phyloP scores from a whole-genome alignment of 2,113 vertebrate species.

The Catagonus wagneri region DNA sequence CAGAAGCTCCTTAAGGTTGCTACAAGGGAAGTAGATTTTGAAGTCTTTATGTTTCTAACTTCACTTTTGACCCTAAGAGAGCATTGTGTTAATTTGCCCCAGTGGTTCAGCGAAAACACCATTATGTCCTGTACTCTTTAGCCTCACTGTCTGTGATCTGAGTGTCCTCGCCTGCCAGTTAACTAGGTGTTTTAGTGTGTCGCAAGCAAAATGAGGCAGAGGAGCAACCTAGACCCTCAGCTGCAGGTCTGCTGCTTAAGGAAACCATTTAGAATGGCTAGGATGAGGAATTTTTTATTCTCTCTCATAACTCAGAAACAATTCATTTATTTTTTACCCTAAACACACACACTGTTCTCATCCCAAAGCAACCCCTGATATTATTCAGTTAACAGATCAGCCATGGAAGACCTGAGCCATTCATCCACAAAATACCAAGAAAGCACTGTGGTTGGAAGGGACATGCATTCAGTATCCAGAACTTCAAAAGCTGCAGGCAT shows the following conservation, averaged over 20 bases:
- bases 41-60: background rate
- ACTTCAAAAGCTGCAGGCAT: background rate
- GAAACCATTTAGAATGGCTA: background rate
- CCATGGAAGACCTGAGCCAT: background rate
- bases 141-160: background rate
- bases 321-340: background rate
- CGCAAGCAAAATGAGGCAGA: background rate
- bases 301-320: background rate
- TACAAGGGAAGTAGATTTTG: background rate
- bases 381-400: background rate
- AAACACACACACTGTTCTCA: background rate
- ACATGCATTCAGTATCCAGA: background rate
- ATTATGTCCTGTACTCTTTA: background rate
- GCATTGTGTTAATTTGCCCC: background rate
- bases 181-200: background rate
- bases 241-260: background rate
- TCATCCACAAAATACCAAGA: background rate
- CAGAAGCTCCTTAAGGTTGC: background rate
- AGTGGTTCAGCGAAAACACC: background rate
- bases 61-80: background rate
- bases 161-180: constrained; percentile 45
- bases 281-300: background rate
- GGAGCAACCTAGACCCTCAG: background rate
- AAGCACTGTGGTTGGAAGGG: background rate
- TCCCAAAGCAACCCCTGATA: background rate